Conservation (phyloP, 2,888 invertebrate genomes). For the Troides aeacus region DNA sequence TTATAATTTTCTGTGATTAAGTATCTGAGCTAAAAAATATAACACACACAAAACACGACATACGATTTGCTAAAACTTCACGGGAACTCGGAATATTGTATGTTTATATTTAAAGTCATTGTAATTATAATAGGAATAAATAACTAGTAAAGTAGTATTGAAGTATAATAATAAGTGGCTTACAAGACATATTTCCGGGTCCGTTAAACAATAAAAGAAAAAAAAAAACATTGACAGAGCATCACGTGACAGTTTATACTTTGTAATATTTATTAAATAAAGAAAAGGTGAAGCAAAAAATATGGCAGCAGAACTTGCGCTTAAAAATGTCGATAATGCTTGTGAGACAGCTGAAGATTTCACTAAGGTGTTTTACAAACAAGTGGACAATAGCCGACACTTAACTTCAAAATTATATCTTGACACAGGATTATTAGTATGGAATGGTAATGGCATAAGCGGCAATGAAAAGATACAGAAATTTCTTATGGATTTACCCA, state of each 20-base stretch:
- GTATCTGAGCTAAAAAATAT: no score
- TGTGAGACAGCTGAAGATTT: conserved; percentile 94
- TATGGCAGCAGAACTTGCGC: conserved; percentile 76
- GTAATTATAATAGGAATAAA: no score
- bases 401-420: conserved; percentile 90
- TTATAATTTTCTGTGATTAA: no score
- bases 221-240: not conserved
- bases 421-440: conserved; percentile 90
- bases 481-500: conserved; percentile 90
- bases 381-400: conserved; percentile 92
- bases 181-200: no score
- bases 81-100: no score
- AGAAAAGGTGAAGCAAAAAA: not conserved
- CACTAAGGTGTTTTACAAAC: conserved; percentile 92
- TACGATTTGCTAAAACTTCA: no score
- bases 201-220: no score
- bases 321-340: conserved; percentile 87
- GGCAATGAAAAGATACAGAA: conserved; percentile 92
- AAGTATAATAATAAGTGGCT: no score
- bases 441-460: conserved; percentile 94
- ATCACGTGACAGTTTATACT: not conserved
- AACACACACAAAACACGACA: no score
- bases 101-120: no score
- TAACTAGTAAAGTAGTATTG: no score
- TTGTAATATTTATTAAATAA: no score